Base-by-base conservation (phyloP, 2,888 invertebrate genomes). In the Luffia ferchaultella region DNA sequence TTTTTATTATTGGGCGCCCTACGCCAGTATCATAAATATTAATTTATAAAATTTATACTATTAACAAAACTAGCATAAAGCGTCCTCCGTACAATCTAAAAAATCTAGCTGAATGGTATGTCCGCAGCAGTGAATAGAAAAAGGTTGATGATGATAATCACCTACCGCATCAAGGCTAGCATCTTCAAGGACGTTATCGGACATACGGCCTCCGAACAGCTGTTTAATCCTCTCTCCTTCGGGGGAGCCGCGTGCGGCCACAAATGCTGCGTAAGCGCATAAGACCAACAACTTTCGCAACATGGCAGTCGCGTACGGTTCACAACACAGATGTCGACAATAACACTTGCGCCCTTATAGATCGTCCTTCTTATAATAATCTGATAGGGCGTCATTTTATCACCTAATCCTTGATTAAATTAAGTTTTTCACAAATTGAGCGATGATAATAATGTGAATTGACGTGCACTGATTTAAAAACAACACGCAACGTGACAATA, bases 81-180 rank as follows among this genome's bases (percentile, higher is more conserved):
- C n/a, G n/a, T n/a, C n/a, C n/a, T n/a, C n/a, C n/a, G n/a, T n/a
- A n/a, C n/a, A n/a, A n/a, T n/a, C n/a, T n/a, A n/a, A n/a, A n/a
- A n/a, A n/a, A n/a, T n/a, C n/a, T n/a, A n/a, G n/a, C n/a, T n/a
- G n/a, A n/a, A n/a, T n/a, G n/a, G n/a, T n/a, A n/a, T n/a, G n/a
- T n/a, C n/a, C n/a, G n/a, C n/a, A n/a, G n/a, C n/a, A n/a, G n/a
- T n/a, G n/a, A n/a, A n/a, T n/a, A n/a, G n/a, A n/a, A n/a, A n/a
- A n/a, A n/a, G n/a, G n/a, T n/a, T n/a, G n/a, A n/a, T n/a, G n/a
- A n/a, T n/a, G n/a, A n/a, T n/a, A n/a, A n/a, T n/a, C n/a, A 70
- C 78, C 70, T 56, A 83, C 82, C 63, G 70, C 74, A 54, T 70
- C 71, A 45, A 82, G 60, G 1, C 49, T 50, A 19, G 82, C 75